phyloP scores from a whole-genome alignment of 2,888 invertebrate genomes.

The Drosophila yooni region DNA sequence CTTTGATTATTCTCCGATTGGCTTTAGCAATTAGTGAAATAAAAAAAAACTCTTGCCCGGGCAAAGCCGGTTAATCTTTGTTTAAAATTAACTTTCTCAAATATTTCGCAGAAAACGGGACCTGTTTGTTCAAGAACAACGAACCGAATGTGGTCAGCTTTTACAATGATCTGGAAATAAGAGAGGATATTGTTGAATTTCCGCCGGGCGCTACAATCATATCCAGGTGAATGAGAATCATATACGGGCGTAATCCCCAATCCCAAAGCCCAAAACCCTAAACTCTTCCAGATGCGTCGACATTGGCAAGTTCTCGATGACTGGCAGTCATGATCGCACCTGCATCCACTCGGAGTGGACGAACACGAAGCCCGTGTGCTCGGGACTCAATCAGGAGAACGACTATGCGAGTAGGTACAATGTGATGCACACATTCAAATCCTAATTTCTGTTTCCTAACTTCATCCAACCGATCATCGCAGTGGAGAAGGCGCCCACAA shows the following conservation, averaged over 20 bases:
- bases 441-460: background rate
- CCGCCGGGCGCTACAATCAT: constrained; percentile 90
- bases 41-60: background rate
- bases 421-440: no score
- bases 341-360: constrained; percentile 94
- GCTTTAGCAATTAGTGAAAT: background rate
- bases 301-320: constrained; percentile 94
- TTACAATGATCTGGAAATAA: constrained; percentile 91
- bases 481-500: constrained; percentile 95
- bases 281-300: constrained; percentile 89
- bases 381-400: constrained; percentile 93
- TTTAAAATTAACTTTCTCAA: background rate
- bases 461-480: background rate
- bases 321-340: constrained; percentile 89
- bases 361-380: constrained; percentile 91
- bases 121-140: constrained; percentile 91
- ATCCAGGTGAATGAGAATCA: constrained; percentile 86
- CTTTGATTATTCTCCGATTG: background rate
- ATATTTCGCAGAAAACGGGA: constrained; percentile 87
- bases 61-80: no score
- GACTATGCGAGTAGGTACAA: constrained; percentile 91
- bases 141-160: constrained; percentile 93
- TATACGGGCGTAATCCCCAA: background rate
- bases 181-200: constrained; percentile 91
- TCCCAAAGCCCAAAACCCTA: background rate